Base-by-base conservation (phyloP, 2,113 vertebrate species). In the Esox niger region DNA sequence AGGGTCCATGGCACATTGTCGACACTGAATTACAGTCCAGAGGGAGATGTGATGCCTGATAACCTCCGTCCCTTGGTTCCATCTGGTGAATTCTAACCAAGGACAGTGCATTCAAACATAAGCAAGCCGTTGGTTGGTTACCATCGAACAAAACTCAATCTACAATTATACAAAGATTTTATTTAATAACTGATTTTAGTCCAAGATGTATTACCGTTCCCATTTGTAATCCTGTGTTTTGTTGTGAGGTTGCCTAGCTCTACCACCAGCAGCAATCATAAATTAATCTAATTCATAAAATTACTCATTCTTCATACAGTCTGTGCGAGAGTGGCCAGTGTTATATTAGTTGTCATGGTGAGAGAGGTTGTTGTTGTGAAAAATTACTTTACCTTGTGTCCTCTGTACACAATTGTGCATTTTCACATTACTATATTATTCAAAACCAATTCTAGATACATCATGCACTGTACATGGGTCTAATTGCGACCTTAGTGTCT, bases 81-180 rank as follows among this genome's bases (percentile, higher is more conserved):
- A 91, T 91, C 90, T 91, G 88, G 86, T 92, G 86, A 91, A 87
- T 90, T 74, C 86, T 88, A 89, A 92, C 81, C 88, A 89, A 90
- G 84, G 83, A 86, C 85, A 84, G 78, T 61, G 73, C 82, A 81
- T 69, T 78, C 79, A 72, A 71, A 84, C 83, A 87, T 79, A 83
- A 15, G 38, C 3, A 15, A 17, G 38, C 76, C 68, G 21, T 70
- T 69, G 69, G 21, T 68, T 64, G 71, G 79, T n/a, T n/a, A n/a
- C n/a, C 70, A 78, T 81, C 69, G 70, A 70, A 63, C 60, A 76
- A 81, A 25, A 68, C 64, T 56, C 62, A 35, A 77, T 77, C 57
- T 68, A 75, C 52, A 79, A 70, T 70, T 78, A 64, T 33, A 69
- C 69, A 67, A 81, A 74, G n/a, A n/a, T n/a, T n/a, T n/a, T n/a